Conservation (phyloP, 2,113 vertebrate species). For the Phalacrocorax aristotelis region DNA sequence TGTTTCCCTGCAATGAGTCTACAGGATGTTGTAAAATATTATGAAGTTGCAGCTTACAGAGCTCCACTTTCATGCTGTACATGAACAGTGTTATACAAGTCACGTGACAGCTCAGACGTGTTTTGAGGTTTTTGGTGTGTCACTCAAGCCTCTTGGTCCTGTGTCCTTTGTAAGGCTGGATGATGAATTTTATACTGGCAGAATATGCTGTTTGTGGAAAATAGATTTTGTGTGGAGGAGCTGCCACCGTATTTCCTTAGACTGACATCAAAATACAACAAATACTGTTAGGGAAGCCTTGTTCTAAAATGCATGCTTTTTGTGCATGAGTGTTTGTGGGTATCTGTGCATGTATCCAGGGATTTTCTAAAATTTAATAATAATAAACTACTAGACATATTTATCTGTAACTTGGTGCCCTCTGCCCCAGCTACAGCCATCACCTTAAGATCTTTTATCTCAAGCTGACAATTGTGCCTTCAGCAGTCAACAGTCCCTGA, state of each 20-base stretch:
- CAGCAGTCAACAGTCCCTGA: neutral
- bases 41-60: neutral
- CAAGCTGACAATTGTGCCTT: neutral
- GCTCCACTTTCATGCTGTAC: neutral
- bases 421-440: neutral
- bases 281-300: conserved; percentile 51
- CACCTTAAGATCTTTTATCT: neutral
- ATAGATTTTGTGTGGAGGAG: conserved; percentile 14
- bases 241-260: conserved; percentile 63
- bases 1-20: neutral
- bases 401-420: neutral
- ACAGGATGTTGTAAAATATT: conserved; percentile 36
- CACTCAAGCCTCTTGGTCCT: conserved; percentile 59
- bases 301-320: neutral
- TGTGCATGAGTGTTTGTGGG: neutral
- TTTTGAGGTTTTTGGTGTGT: conserved; percentile 67
- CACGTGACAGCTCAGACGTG: conserved; percentile 55
- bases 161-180: conserved; percentile 65
- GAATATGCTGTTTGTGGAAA: conserved; percentile 53
- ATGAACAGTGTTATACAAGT: conserved; percentile 33
- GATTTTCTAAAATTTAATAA: neutral
- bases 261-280: conserved; percentile 55
- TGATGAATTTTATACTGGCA: conserved; percentile 53
- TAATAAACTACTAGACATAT: neutral
- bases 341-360: neutral